Evolutionary conservation across 1,140 invertebrate species (phyloP), one percentile per base, ranked within the genome.

Genomic region (Dufourea novaeangliae): DNA sequence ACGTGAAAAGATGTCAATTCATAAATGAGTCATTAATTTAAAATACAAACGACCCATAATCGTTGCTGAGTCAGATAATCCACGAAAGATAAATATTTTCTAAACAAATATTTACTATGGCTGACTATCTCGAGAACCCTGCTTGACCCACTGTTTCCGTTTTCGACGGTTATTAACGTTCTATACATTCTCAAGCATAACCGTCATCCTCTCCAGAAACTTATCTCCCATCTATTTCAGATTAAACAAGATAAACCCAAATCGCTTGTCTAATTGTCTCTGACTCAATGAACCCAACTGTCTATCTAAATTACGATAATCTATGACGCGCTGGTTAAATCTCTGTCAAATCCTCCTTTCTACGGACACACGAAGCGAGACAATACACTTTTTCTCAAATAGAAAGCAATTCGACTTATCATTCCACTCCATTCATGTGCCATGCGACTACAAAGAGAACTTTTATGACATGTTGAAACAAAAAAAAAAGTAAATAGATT

Each of bases 331-430:
- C 20, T 34, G 17, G 17, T 29, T 7, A 7, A 57, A 10, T n/a
- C 17, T 61, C 14, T 7, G 22, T 14, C n/a, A 4, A 11, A 37
- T 5, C 20, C 34, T 22, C 22, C 20, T 39, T 62, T 22, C 34
- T 25, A 39, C 8, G n/a, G 10, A 22, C n/a, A 4, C n/a, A 17
- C 22, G 22, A 14, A 22, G 10, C 32, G 34, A 62, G 22, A 39
- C n/a, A 34, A 22, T 25, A 37, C 32, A 22, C 4, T 22, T 27
- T 50, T 50, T 50, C 46, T n/a, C 1, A 7, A n/a, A 50, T 50
- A 50, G 46, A 50, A 50, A 50, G 46, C 20, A 50, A 50, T 50
- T n/a, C 46, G 46, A 50, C 46, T n/a, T 50, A 50, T 50, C 46
- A 50, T 50, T 6, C 5, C 20, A 17, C 0, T n/a, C 46, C 8